These are phyloP conservation scores for Idaea dimidiata DNA, from an alignment of 2,888 invertebrate species.

Conservation along the genomic window DNA sequence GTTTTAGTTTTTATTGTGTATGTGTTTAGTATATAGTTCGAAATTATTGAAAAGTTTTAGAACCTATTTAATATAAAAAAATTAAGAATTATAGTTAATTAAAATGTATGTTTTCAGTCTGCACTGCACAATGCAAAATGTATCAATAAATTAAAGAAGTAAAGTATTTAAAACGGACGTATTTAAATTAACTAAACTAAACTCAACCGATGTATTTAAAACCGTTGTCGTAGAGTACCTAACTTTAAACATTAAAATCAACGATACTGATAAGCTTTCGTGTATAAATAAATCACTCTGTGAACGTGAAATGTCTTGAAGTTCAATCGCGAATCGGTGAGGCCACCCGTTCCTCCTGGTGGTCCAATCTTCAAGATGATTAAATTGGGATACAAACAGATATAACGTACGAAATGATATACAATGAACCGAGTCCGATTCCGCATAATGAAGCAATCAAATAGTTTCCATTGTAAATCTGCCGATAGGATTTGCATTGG, in stretches of 20 bases:
- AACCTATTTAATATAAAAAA: too few relatives aligned
- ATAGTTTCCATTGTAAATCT: conserved; percentile 66
- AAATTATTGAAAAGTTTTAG: too few relatives aligned
- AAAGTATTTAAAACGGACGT: conserved; percentile 18
- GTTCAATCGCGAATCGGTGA: conserved; percentile 60
- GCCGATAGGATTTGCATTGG: conserved; percentile 38
- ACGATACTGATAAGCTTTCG: conserved; percentile 32
- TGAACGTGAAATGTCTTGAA: conserved; percentile 54
- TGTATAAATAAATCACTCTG: conserved; percentile 47
- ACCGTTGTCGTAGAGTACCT: conserved; percentile 6
- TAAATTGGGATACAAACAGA: conserved; percentile 77
- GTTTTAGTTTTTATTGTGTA: too few relatives aligned
- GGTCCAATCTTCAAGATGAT: conserved; percentile 79
- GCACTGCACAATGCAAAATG: neutral
- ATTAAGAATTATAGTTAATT: too few relatives aligned
- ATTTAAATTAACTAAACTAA: conserved; percentile 17
- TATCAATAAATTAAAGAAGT: conserved; percentile 16
- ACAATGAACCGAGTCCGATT: conserved; percentile 69
- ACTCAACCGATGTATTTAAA: neutral
- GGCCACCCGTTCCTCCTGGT: conserved; percentile 72
- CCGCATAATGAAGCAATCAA: conserved; percentile 79
- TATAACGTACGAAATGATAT: conserved; percentile 78
- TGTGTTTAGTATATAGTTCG: too few relatives aligned
- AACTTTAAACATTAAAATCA: conserved; percentile 9
- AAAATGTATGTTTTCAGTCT: neutral